Evolutionary conservation across 1,140 invertebrate genomes (phyloP), one percentile per base, ranked within the genome.

Genomic region (Formica exsecta): DNA sequence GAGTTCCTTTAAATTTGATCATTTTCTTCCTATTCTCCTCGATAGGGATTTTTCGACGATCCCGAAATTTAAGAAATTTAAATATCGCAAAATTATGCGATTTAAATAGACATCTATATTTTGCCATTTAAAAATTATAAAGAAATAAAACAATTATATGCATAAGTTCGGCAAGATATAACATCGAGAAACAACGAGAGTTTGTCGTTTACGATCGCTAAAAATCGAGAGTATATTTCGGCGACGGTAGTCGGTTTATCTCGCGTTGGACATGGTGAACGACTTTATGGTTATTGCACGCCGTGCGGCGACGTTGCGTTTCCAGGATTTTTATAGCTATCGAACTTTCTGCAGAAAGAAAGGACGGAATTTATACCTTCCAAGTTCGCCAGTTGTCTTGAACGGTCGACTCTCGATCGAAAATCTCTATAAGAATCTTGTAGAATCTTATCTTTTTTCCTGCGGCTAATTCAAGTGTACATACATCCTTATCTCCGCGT

Each of bases 261-360:
- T 44, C 25, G 6, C n/a, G 9, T 19, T 44, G 29, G 16, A 83
- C 25, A 25, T n/a, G 8, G 25, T 44, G 32, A 81, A 70, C 13
- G 36, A 38, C 3, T 81, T 70, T 81, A 80, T 81, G 64, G 64
- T 80, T 80, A 81, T 38, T 19, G 36, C 51, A 71, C 44, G 36
- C 36, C 48, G 36, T 41, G 66, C 51, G 16, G 22, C 64, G 48
- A 61, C 36, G n/a, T 70, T 38, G 48, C 48, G 54, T 71, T 48
- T 74, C 13, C 38, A 29, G 41, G 22, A 71, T 29, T 71, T 48
- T 81, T 73, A 83, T 71, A 25, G 22, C 1, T 61, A 83, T 83
- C n/a, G 54, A 32, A 61, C 25, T 83, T 61, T 83, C 29, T 13
- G 25, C 13, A 62, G 29, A 16, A 44, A 74, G 48, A 51, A 51